These are phyloP conservation scores for Plodia interpunctella DNA, from an alignment of 1,140 invertebrate genomes.

Conservation along the genomic window DNA sequence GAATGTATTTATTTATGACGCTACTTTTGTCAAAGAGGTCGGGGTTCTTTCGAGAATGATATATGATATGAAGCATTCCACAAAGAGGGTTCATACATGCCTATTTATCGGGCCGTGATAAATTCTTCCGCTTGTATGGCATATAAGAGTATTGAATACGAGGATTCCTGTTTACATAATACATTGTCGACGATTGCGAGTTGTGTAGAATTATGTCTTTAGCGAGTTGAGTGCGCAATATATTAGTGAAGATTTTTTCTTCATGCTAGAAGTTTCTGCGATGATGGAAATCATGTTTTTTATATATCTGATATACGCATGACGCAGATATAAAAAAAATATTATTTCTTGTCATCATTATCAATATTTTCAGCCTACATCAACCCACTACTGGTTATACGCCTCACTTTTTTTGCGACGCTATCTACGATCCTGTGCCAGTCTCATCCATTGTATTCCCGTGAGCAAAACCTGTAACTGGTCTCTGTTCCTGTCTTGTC, in stretches of 20 bases:
- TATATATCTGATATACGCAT: no score
- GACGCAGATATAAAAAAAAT: no score
- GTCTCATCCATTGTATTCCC: no score
- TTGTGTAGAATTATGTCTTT: slow-evolving; percentile 1
- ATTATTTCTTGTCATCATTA: no score
- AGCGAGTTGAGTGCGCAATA: slow-evolving; percentile 3
- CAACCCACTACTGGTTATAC: no score
- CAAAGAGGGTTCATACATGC: slow-evolving; percentile 50
- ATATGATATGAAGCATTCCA: slow-evolving; percentile 54
- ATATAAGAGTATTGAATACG: slow-evolving; percentile 29
- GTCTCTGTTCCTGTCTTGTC: no score
- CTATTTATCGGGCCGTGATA: slow-evolving; percentile 53
- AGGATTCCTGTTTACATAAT: slow-evolving; percentile 11
- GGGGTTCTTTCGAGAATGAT: slow-evolving; percentile 50
- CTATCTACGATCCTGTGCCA: no score
- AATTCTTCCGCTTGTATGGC: slow-evolving; percentile 42
- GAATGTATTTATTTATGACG: slow-evolving; percentile 56
- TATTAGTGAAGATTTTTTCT: background rate
- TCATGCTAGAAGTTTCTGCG: background rate
- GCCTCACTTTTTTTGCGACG: no score
- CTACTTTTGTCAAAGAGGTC: slow-evolving; percentile 55
- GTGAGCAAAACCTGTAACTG: no score
- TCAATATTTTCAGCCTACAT: no score
- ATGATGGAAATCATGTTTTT: background rate
- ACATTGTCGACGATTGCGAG: slow-evolving; percentile 7